Base-by-base conservation (phyloP, 2,797 vertebrate species). In the Ptychadena robeensis region DNA sequence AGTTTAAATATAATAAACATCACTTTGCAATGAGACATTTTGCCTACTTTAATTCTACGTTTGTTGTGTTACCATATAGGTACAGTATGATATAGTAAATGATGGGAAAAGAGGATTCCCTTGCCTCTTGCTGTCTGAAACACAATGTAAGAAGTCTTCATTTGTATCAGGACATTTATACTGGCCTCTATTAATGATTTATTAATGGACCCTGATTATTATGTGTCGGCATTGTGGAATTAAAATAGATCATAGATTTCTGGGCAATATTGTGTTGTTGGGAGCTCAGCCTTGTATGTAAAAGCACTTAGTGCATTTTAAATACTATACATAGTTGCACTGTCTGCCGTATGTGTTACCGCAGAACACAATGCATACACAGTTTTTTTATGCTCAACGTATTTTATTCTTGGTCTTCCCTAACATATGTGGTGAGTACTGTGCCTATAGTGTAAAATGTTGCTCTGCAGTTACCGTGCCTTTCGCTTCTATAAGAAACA, bases 101-200 rank as follows among this genome's bases (percentile, higher is more conserved):
- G 18, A 53, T 4, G 18, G 18, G 18, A 4, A 22, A 6, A 53
- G 5, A 53, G 6, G 22, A 53, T 53, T 53, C 22, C 22, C 18
- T 22, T 53, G 18, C 15, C 18, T 18, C 44, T 53, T 61, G 12
- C 1, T 10, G 22, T 59, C 9, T 2, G n/a, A 27, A 61, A 12
- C 25, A 61, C 8, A 28, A 61, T 3, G 59, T 28, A 61, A 61
- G 27, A 61, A 25, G 28, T 61, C 9, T 27, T 61, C n/a, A 61
- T 61, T 4, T 61, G 28, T 28, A 61, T 61, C 25, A 61, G 59
- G 59, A 25, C 25, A 61, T 61, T 61, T 61, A 28, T 61, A 25
- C 59, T 61, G 59, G 59, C 59, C 59, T 27, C 9, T 61, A 61
- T 61, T 61, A 61, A 61, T 61, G 59, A 61, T 61, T 61, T 61